Percentiles rank a stretch among this genome's conserved stretches.
phyloP scores from a whole-genome alignment of 2,888 invertebrate species.

The Lasioglossum pauxillum region DNA sequence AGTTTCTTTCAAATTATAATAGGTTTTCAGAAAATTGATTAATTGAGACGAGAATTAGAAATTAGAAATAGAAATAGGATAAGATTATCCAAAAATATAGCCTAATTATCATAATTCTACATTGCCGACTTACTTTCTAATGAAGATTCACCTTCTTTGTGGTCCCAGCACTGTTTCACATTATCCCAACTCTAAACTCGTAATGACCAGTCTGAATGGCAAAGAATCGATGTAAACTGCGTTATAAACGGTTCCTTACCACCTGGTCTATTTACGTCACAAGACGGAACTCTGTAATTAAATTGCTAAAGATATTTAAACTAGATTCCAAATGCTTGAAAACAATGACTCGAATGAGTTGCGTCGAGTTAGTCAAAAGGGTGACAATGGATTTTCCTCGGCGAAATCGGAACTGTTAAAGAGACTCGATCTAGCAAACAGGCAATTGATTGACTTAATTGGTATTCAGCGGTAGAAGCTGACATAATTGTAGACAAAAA shows the following conservation, averaged over 20 bases:
- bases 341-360: not conserved
- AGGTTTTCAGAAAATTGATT: too few species aligned
- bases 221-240: not conserved
- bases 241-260: not conserved
- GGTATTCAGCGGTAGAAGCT: not conserved
- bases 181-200: not conserved
- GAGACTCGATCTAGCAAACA: not conserved
- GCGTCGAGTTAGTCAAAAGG: not conserved
- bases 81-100: not conserved
- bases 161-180: not conserved
- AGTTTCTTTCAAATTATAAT: not conserved
- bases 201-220: not conserved
- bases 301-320: not conserved
- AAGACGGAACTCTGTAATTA: not conserved
- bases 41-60: not conserved
- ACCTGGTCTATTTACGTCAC: not conserved
- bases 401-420: not conserved
- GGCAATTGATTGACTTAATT: not conserved
- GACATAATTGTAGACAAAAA: conserved; percentile 12
- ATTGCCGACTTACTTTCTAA: not conserved
- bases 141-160: not conserved
- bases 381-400: not conserved
- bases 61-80: not conserved
- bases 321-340: not conserved
- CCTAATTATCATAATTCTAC: not conserved